phyloP scores from a whole-genome alignment of 2,797 vertebrate species.

The Chelidonichthys spinosus region DNA sequence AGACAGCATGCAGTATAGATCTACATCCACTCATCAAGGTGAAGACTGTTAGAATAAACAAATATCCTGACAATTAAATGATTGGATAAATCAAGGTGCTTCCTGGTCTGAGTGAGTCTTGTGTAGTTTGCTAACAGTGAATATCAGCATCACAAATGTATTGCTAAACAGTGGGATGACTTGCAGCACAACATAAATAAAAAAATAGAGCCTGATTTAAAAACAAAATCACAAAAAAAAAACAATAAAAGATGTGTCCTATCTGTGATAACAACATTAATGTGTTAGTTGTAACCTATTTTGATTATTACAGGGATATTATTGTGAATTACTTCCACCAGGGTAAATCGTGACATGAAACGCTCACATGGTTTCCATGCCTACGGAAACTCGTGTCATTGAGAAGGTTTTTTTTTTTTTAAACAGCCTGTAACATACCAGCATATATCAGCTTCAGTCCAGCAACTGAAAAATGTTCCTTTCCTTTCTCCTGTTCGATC shows the following conservation, averaged over 20 bases:
- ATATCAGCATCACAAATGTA: background rate
- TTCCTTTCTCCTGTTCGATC: slow-evolving; percentile 95
- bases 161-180: background rate
- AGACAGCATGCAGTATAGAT: background rate
- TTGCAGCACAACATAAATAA: background rate
- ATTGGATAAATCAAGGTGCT: background rate
- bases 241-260: too few species aligned
- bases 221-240: too few species aligned
- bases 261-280: too few species aligned
- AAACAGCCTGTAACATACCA: slow-evolving; percentile 81
- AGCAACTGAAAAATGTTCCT: slow-evolving; percentile 91
- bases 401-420: background rate
- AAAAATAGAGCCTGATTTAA: background rate
- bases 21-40: background rate
- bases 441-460: slow-evolving; percentile 97
- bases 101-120: background rate
- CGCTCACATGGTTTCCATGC: too few species aligned
- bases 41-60: background rate
- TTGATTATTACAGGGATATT: too few species aligned
- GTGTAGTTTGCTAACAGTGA: background rate
- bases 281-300: too few species aligned
- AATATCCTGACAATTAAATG: background rate
- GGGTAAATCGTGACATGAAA: too few species aligned
- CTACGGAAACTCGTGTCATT: background rate
- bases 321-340: too few species aligned